A percentile compares a stretch with the other conserved stretches of the same genome.
Conservation (phyloP, 2,888 invertebrate species). For the Pyrocoelia pectoralis region DNA sequence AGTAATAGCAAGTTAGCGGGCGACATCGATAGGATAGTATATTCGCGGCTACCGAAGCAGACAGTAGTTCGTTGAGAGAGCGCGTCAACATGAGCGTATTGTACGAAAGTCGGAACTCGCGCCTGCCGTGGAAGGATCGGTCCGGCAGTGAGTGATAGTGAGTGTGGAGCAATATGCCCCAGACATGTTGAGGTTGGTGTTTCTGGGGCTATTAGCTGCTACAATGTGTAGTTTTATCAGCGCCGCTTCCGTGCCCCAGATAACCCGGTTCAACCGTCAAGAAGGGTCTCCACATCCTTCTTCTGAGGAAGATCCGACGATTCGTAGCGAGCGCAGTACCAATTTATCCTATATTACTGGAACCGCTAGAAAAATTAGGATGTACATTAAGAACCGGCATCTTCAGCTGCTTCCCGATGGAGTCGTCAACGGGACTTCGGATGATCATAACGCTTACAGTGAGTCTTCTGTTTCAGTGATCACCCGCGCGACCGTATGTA, state of each 20-base stretch:
- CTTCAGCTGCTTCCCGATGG: conserved; percentile 86
- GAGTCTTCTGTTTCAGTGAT: conserved; percentile 61
- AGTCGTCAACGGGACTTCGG: conserved; percentile 83
- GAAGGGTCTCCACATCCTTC: conserved; percentile 37
- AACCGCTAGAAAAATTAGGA: conserved; percentile 80
- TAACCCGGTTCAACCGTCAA: conserved; percentile 44
- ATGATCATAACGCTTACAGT: conserved; percentile 85
- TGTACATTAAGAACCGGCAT: conserved; percentile 85
- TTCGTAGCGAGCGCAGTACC: conserved; percentile 79
- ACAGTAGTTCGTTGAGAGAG: conserved; percentile 52
- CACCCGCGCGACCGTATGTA: conserved; percentile 17
- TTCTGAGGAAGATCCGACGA: conserved; percentile 48
- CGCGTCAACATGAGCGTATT: conserved; percentile 50
- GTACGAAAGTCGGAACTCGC: conserved; percentile 45
- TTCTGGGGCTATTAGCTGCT: conserved; percentile 60
- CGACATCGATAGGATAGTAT: conserved; percentile 59
- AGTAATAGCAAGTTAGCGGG: conserved; percentile 40
- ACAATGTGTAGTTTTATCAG: conserved; percentile 58
- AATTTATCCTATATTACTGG: conserved; percentile 84
- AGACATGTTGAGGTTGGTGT: conserved; percentile 62
- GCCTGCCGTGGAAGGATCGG: conserved; percentile 63
- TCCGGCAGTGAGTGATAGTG: conserved; percentile 51
- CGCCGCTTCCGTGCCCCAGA: conserved; percentile 53
- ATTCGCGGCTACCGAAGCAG: conserved; percentile 62
- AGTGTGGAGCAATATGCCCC: conserved; percentile 58